These are phyloP conservation scores for Nautilus pompilius DNA, from an alignment of 1,140 invertebrate genomes.

Conservation along the genomic window DNA sequence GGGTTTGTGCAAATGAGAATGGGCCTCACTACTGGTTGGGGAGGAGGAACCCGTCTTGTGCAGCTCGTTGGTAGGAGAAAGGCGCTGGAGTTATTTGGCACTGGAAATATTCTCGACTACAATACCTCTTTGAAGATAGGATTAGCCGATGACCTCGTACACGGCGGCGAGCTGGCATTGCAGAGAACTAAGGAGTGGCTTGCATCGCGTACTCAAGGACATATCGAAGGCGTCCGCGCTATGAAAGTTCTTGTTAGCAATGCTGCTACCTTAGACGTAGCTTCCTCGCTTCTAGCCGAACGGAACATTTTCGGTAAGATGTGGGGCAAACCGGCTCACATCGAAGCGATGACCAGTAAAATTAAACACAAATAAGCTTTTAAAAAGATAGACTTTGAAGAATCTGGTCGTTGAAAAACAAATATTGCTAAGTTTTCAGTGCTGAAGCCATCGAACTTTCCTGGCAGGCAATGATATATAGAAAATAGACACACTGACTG, in stretches of 20 bases:
- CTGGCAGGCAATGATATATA: too few species aligned
- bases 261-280: constrained; percentile 20
- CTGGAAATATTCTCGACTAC: constrained; percentile 48
- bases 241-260: constrained; percentile 54
- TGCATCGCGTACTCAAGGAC: constrained; percentile 25
- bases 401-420: too few species aligned
- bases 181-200: constrained; percentile 53
- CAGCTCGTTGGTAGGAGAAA: constrained; percentile 54
- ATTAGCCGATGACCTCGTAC: constrained; percentile 36
- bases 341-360: constrained; percentile 44
- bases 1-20: constrained; percentile 63
- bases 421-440: too few species aligned
- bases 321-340: constrained; percentile 57
- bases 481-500: too few species aligned
- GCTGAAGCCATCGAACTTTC: too few species aligned
- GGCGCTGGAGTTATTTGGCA: constrained; percentile 57
- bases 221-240: constrained; percentile 45
- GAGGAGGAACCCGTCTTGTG: constrained; percentile 58
- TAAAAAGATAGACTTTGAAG: too few species aligned
- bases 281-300: constrained; percentile 51
- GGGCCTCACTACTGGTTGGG: constrained; percentile 63
- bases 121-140: constrained; percentile 53
- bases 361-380: constrained; percentile 39
- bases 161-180: constrained; percentile 33
- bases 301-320: constrained; percentile 53